phyloP scores from a whole-genome alignment of 2,888 invertebrate genomes.

The Argyra leucocephala region DNA sequence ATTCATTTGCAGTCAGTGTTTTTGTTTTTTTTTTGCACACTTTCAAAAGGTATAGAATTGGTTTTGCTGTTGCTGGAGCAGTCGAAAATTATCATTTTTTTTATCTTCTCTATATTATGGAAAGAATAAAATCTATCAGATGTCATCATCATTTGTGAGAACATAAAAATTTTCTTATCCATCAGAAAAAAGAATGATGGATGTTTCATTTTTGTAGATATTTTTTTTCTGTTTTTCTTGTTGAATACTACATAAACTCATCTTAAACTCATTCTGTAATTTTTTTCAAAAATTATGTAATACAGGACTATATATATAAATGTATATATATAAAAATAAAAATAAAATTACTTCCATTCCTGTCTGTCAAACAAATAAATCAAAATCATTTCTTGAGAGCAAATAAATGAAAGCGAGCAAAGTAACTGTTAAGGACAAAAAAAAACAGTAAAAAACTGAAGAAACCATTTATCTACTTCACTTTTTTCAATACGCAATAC shows the following conservation, averaged over 20 bases:
- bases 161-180: neutral
- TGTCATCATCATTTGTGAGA: conserved; percentile 4
- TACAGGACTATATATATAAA: no score
- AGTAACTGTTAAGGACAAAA: neutral
- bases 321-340: neutral
- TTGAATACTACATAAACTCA: no score
- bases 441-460: neutral
- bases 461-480: neutral
- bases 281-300: no score
- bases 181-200: neutral
- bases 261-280: no score
- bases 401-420: neutral
- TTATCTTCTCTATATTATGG: no score
- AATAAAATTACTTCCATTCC: neutral
- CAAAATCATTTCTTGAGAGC: neutral
- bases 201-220: neutral
- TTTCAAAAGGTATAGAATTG: neutral
- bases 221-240: neutral
- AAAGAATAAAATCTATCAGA: neutral
- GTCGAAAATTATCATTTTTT: neutral
- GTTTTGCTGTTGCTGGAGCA: no score
- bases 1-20: neutral
- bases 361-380: neutral
- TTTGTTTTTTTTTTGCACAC: neutral
- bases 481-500: neutral